Evolutionary conservation across 2,113 vertebrate genomes (phyloP).

Genomic region (Terrapene triunguis): DNA sequence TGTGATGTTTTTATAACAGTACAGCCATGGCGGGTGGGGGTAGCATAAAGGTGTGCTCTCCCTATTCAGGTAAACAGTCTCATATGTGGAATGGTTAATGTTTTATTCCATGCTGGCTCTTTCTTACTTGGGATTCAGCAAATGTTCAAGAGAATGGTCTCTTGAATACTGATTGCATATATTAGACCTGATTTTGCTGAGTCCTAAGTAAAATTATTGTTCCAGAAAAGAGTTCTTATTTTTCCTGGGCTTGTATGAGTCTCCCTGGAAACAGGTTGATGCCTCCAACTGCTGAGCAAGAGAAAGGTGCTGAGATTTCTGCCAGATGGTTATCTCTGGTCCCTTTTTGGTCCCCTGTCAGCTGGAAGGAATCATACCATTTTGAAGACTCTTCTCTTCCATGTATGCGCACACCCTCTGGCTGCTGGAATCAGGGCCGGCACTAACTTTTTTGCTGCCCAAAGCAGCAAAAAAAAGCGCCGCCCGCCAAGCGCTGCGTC

Average conservation of each 20-base stretch:
- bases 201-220: not conserved
- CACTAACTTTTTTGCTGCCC: no score
- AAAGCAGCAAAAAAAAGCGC: no score
- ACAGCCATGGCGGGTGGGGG: not conserved
- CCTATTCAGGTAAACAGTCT: not conserved
- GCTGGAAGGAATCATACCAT: not conserved
- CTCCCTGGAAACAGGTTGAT: not conserved
- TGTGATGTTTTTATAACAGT: not conserved
- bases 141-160: not conserved
- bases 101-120: not conserved
- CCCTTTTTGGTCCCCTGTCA: not conserved
- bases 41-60: not conserved
- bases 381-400: not conserved
- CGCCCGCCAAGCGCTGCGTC: no score
- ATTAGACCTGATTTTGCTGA: not conserved
- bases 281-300: not conserved
- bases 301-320: not conserved
- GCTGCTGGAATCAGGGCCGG: not conserved
- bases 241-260: not conserved
- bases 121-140: not conserved
- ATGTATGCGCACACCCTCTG: not conserved
- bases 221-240: not conserved
- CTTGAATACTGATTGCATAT: not conserved
- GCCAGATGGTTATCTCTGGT: not conserved
- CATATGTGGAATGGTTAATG: not conserved